Conservation (phyloP, 2,797 vertebrate genomes). For the Microctenopoma stevenorrisi region DNA sequence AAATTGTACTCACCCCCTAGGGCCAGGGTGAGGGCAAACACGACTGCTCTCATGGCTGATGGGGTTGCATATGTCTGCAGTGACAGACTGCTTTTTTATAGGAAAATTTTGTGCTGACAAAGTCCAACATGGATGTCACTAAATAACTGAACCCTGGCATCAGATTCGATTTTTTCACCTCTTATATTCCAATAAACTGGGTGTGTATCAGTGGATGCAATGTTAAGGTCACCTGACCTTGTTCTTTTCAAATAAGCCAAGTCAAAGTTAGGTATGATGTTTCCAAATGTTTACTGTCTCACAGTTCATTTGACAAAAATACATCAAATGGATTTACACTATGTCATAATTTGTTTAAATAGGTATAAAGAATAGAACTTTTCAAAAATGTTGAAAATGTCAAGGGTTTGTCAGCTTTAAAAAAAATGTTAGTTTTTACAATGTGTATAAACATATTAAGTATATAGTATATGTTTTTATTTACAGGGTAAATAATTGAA, state of each 20-base stretch:
- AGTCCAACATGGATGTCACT: conserved; percentile 2
- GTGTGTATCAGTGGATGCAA: conserved; percentile 27
- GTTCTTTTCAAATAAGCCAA: conserved; percentile 20
- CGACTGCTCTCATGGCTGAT: conserved; percentile 68
- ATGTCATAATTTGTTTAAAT: background rate
- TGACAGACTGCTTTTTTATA: conserved; percentile 48
- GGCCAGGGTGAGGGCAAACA: conserved; percentile 69
- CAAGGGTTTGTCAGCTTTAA: no score
- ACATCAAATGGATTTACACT: background rate
- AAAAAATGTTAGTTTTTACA: background rate
- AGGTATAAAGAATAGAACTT: background rate
- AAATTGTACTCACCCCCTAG: conserved; percentile 72
- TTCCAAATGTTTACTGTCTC: conserved; percentile 23
- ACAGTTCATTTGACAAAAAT: background rate
- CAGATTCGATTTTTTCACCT: conserved; percentile 1
- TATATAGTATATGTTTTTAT: no score
- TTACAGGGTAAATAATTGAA: no score
- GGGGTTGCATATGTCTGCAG: conserved; percentile 34
- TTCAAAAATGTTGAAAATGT: background rate
- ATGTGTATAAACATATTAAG: no score
- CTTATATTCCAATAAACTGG: conserved; percentile 3
- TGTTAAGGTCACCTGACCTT: conserved; percentile 69
- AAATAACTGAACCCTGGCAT: background rate
- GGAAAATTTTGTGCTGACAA: conserved; percentile 35
- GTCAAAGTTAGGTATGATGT: conserved; percentile 25